A percentile compares a stretch with the other conserved stretches of the same genome.
These are phyloP conservation scores for Amblyopsis rosae DNA, from an alignment of 2,113 vertebrate species.

Conservation along the genomic window DNA sequence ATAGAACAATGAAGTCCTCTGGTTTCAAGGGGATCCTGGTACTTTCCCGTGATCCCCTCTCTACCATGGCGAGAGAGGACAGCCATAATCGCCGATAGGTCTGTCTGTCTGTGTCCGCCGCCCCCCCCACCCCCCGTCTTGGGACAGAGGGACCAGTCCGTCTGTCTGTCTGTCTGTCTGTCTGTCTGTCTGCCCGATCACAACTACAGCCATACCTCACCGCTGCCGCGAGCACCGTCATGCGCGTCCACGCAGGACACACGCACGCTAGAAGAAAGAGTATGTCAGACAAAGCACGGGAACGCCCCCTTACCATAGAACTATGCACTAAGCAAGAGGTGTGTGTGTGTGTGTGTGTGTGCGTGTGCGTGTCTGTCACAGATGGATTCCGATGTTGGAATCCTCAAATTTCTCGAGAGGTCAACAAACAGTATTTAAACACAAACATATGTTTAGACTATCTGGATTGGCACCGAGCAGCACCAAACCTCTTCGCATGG, in stretches of 20 bases:
- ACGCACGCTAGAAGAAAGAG: conserved; percentile 39
- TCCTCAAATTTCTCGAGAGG: conserved; percentile 6
- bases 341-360: no score
- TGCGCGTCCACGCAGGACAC: conserved; percentile 18
- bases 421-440: background rate
- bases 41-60: no score
- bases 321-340: conserved; percentile 47
- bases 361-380: conserved; percentile 24
- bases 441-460: background rate
- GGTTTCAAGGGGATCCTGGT: no score
- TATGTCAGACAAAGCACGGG: conserved; percentile 76
- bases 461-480: background rate
- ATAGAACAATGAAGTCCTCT: no score
- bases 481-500: no score
- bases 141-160: no score
- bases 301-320: conserved; percentile 65
- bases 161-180: no score
- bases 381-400: conserved; percentile 52
- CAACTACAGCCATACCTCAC: conserved; percentile 12
- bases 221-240: conserved; percentile 2
- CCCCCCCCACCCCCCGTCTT: no score
- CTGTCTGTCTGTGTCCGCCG: no score
- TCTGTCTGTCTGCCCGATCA: no score
- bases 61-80: no score
- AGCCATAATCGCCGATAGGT: no score